These are phyloP conservation scores for Therioaphis trifolii DNA, from an alignment of 2,888 invertebrate species.

Conservation along the genomic window DNA sequence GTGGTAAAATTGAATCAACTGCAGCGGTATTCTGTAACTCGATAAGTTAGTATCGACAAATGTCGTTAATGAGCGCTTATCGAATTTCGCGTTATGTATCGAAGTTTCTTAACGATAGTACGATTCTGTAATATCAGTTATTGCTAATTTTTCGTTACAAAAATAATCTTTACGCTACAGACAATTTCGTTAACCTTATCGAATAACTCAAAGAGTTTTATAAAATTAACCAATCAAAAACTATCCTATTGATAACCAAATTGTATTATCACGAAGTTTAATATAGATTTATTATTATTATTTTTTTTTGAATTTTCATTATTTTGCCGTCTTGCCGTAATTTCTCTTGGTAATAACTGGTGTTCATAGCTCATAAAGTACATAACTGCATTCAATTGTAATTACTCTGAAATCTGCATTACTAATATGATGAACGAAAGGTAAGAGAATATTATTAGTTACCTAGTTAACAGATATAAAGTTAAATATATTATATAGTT, in stretches of 20 bases:
- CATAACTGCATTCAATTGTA: too few species aligned
- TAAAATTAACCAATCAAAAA: background rate
- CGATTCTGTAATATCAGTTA: too few species aligned
- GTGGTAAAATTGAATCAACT: too few species aligned
- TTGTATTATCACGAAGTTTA: too few species aligned
- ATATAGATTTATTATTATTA: too few species aligned
- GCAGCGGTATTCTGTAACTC: conserved; percentile 25
- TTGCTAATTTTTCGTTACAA: conserved; percentile 18
- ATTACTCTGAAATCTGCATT: too few species aligned
- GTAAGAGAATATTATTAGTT: conserved; percentile 13
- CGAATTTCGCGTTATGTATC: background rate
- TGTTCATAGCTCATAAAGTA: too few species aligned
- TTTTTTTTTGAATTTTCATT: too few species aligned
- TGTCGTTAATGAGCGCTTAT: background rate
- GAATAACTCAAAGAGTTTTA: background rate
- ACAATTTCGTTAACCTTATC: background rate
- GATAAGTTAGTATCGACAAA: conserved; percentile 2
- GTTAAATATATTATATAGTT: background rate
- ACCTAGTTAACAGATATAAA: background rate
- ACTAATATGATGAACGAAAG: conserved; percentile 1
- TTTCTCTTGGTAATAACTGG: background rate
- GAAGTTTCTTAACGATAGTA: background rate
- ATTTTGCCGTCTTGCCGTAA: background rate
- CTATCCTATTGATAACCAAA: background rate
- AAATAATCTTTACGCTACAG: background rate